These are phyloP conservation scores for Gobio gobio DNA, from an alignment of 2,113 vertebrate species.

Conservation along the genomic window DNA sequence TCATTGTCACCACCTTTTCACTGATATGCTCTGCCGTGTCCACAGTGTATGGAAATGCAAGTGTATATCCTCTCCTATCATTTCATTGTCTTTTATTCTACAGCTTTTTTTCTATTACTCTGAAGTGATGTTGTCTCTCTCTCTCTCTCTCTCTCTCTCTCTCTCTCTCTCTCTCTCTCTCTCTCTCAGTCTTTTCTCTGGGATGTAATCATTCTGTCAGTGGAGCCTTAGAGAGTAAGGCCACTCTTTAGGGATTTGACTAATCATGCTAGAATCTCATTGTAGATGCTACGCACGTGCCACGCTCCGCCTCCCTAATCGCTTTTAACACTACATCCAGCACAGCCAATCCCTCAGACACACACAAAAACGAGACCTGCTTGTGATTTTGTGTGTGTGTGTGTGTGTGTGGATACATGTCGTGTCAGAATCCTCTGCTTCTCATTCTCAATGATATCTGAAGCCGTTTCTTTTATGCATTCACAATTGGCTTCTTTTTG, in stretches of 20 bases:
- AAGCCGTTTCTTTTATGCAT: slow-evolving; percentile 29
- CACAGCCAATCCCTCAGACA: slow-evolving; percentile 40
- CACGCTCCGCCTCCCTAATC: slow-evolving; percentile 53
- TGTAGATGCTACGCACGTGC: slow-evolving; percentile 46
- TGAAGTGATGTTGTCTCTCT: slow-evolving; percentile 27
- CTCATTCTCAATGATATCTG: slow-evolving; percentile 23
- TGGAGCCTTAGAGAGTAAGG: slow-evolving; percentile 37
- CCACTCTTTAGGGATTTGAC: slow-evolving; percentile 50
- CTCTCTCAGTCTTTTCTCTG: slow-evolving; percentile 27
- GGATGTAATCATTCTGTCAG: slow-evolving; percentile 53
- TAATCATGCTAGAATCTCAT: slow-evolving; percentile 51
- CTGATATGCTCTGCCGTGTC: background rate
- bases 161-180: background rate
- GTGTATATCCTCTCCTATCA: slow-evolving; percentile 72
- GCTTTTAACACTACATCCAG: slow-evolving; percentile 47
- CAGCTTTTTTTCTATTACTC: background rate
- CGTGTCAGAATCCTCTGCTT: slow-evolving; percentile 14
- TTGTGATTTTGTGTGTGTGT: background rate
- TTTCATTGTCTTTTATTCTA: slow-evolving; percentile 64
- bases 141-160: slow-evolving; percentile 55
- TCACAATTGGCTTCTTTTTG: slow-evolving; percentile 15
- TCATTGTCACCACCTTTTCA: background rate
- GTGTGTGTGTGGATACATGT: slow-evolving; percentile 2
- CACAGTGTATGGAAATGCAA: slow-evolving; percentile 4
- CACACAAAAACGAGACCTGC: slow-evolving; percentile 16